These are phyloP conservation scores for Epistrophe grossulariae DNA, from an alignment of 2,888 invertebrate species.

Conservation along the genomic window DNA sequence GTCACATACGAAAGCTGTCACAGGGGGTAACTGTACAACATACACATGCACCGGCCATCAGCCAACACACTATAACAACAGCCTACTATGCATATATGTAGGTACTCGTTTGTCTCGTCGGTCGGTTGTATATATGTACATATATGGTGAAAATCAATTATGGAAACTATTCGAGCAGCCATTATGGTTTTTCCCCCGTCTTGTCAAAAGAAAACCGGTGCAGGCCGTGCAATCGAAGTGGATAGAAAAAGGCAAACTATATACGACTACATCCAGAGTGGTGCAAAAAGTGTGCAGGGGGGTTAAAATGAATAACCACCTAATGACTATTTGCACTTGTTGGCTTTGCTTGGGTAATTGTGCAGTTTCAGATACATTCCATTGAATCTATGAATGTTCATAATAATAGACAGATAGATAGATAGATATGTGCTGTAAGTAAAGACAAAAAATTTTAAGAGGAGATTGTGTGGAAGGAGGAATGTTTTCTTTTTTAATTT, in stretches of 20 bases:
- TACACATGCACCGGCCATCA: conserved; percentile 1
- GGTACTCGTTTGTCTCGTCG: conserved; percentile 10
- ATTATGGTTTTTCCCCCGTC: conserved; percentile 72
- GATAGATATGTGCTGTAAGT: not conserved
- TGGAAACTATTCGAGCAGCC: conserved; percentile 76
- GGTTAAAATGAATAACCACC: conserved; percentile 50
- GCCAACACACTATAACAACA: conserved; percentile 17
- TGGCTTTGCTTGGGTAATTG: conserved; percentile 75
- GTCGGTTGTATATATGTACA: not conserved
- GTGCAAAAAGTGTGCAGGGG: conserved; percentile 34
- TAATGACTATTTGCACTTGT: conserved; percentile 73
- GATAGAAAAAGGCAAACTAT: not conserved
- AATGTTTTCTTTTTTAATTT: not conserved
- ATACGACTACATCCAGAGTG: too few relatives aligned
- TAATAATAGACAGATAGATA: conserved; percentile 32
- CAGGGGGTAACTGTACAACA: conserved; percentile 52
- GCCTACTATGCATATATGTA: conserved; percentile 7
- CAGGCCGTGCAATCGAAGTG: conserved; percentile 8
- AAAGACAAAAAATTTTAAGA: not conserved
- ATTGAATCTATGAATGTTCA: conserved; percentile 60
- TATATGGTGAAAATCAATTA: conserved; percentile 74
- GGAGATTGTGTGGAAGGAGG: not conserved
- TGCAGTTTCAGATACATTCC: conserved; percentile 74
- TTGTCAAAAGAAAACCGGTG: conserved; percentile 42
- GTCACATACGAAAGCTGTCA: conserved; percentile 68